phyloP scores from a whole-genome alignment of 2,797 vertebrate genomes.

The Siniperca obscura region DNA sequence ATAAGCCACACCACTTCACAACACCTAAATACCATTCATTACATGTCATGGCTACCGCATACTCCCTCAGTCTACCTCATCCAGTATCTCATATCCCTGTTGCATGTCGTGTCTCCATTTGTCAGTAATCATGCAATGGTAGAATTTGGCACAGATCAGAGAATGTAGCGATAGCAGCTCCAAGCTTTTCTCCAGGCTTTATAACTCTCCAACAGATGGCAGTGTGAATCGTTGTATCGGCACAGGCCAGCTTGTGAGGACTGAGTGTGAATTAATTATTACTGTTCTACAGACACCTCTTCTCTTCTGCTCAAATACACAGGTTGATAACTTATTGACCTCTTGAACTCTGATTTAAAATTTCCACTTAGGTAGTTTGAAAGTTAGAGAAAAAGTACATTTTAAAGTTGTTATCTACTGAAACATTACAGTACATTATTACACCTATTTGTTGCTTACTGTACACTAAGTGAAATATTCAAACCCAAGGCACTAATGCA shows the following conservation, averaged over 20 bases:
- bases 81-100: slow-evolving; percentile 44
- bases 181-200: slow-evolving; percentile 46
- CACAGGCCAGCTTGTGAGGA: slow-evolving; percentile 34
- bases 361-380: background rate
- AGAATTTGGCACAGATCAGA: slow-evolving; percentile 47
- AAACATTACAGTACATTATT: background rate
- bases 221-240: slow-evolving; percentile 73
- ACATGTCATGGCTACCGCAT: slow-evolving; percentile 38
- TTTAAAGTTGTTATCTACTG: background rate
- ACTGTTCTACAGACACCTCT: background rate
- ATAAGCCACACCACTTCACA: slow-evolving; percentile 35
- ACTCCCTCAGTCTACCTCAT: slow-evolving; percentile 27
- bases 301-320: background rate
- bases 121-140: slow-evolving; percentile 53
- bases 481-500: background rate
- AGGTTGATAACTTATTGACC: slow-evolving; percentile 2
- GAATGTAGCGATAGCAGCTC: slow-evolving; percentile 50
- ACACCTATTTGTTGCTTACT: background rate
- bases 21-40: slow-evolving; percentile 55
- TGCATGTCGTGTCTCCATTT: slow-evolving; percentile 56
- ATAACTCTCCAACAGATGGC: slow-evolving; percentile 81
- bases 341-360: background rate
- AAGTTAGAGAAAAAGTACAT: background rate
- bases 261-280: slow-evolving; percentile 9
- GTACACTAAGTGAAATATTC: background rate